phyloP scores from a whole-genome alignment of 64 coral and sea anemone species.

The Acropora tenuis region DNA sequence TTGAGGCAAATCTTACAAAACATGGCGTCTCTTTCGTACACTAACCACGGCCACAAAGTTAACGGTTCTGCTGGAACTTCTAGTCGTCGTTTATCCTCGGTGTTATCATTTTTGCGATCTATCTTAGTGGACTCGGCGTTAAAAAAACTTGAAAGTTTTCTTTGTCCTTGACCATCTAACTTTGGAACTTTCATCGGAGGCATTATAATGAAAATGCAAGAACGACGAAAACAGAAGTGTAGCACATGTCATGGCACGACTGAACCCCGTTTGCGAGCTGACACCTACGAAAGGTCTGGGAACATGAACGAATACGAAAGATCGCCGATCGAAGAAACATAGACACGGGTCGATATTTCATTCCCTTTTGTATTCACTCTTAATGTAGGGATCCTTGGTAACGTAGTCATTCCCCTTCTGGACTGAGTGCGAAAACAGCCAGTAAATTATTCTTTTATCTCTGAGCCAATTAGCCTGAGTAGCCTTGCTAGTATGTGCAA shows the following conservation, averaged over 20 bases:
- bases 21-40: background rate
- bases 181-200: background rate
- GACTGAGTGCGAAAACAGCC: no score
- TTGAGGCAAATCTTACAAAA: background rate
- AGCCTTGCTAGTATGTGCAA: no score
- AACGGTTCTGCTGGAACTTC: background rate
- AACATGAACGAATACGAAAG: no score
- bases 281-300: background rate
- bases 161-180: slow-evolving; percentile 3
- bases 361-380: no score
- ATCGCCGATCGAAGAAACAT: no score
- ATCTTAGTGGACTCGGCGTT: background rate
- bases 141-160: background rate
- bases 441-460: no score
- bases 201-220: background rate
- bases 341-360: no score
- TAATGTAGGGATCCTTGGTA: no score
- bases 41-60: slow-evolving; percentile 6
- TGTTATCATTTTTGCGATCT: background rate
- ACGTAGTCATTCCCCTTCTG: no score
- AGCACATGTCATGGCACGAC: background rate
- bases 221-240: background rate
- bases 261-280: background rate
- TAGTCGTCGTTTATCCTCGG: background rate
- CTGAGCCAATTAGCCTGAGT: no score